phyloP scores from a whole-genome alignment of 2,888 invertebrate species.

The Spicauda simplicius region DNA sequence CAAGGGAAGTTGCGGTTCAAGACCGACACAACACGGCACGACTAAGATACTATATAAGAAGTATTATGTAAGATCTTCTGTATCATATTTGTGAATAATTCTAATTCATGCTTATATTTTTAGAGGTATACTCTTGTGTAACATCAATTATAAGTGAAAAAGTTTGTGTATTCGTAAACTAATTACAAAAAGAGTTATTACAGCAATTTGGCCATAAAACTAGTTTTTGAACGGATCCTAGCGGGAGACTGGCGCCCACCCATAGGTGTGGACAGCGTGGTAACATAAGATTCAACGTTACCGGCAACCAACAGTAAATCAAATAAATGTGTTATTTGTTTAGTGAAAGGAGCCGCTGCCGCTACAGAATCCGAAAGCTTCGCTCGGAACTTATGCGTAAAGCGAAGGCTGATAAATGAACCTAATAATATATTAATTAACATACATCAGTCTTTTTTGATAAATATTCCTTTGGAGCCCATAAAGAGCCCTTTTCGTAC shows the following conservation, averaged over 20 bases:
- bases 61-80: too few species aligned
- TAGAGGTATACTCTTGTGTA: background rate
- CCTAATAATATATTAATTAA: slow-evolving; percentile 33
- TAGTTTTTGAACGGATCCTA: slow-evolving; percentile 54
- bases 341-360: slow-evolving; percentile 50
- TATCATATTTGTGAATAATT: too few species aligned
- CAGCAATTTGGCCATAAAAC: slow-evolving; percentile 56
- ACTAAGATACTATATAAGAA: too few species aligned
- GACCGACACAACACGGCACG: too few species aligned
- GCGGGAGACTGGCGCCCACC: slow-evolving; percentile 66
- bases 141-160: slow-evolving; percentile 6
- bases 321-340: slow-evolving; percentile 68
- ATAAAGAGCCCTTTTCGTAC: slow-evolving; percentile 16
- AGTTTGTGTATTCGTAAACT: slow-evolving; percentile 6
- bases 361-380: slow-evolving; percentile 19
- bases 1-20: too few species aligned
- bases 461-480: slow-evolving; percentile 32
- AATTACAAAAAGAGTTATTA: slow-evolving; percentile 48
- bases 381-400: too few species aligned
- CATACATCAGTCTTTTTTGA: slow-evolving; percentile 29
- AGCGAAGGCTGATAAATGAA: slow-evolving; percentile 33
- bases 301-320: slow-evolving; percentile 56
- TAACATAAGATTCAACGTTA: slow-evolving; percentile 42
- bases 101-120: background rate
- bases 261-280: slow-evolving; percentile 69